Evolutionary conservation across 1,140 invertebrate species (phyloP), one percentile per base, ranked within the genome.

Genomic region (Procambarus clarkii): DNA sequence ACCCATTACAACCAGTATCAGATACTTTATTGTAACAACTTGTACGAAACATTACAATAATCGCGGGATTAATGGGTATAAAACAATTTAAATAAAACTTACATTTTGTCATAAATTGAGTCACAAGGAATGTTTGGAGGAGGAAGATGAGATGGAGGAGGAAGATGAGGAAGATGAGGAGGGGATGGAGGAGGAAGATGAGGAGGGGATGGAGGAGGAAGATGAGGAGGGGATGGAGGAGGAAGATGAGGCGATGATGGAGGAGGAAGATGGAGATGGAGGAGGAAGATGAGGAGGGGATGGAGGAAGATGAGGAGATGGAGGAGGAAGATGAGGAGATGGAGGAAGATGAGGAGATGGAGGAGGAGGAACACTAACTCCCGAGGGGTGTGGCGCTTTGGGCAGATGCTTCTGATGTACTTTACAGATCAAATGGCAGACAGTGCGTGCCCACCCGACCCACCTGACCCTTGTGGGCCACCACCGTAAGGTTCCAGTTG

Each of bases 271-370:
- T n/a, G 15, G 11, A n/a, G n/a, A n/a, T 15, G 60, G 60, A 69
- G 15, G 7, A 64, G 60, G 60, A 15, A 4, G 60, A 64, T 4
- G 60, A 15, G 60, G 15, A 64, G 5, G 50, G 11, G 50, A 54
- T 11, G 5, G 50, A 54, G 50, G 9, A 54, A 54, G 15, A 8
- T 9, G 60, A 18, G 15, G 60, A 69, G 18, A 15, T 15, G 60
- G 60, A 18, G 64, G 13, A 69, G 64, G 44, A 79, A 13, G 44
- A 50, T 13, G 48, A 50, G 44, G 77, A 1, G 15, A 15, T 45
- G 44, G 77, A 45, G 34, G 79, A 81, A 46, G 46, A 80, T 45
- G 48, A 81, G 48, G 79, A 81, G n/a, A 48, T 54, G 48, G 79
- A 81, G 48, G 79, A 81, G 79, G 79, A 54, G 48, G 79, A 81